Base-by-base conservation (phyloP, 2,797 vertebrate genomes). In the Helarctos malayanus region DNA sequence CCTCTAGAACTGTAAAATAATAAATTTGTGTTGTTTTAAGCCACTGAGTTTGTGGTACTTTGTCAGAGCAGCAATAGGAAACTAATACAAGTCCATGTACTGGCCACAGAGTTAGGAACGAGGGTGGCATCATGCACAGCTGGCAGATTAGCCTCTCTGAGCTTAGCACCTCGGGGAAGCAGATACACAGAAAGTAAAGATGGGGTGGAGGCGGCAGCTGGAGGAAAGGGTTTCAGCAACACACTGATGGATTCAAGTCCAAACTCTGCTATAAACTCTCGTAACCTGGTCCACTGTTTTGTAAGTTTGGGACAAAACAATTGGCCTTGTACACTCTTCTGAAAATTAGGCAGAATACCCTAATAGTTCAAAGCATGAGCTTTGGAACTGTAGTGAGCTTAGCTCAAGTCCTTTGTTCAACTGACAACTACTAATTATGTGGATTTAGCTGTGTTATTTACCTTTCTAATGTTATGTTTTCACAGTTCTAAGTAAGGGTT, bases 201-300 rank as follows among this genome's bases (percentile, higher is more conserved):
- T 0, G 11, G 3, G 14, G 4, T 32, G 5, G 38, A 81, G 7
- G 21, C 23, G 59, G 3, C 21, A 7, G 9, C 0, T 18, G n/a
- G 25, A 29, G 18, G 32, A 38, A 75, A 75, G 2, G 4, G 8
- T 27, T 87, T 83, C 1, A 3, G 32, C 19, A 49, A 79, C 3
- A 61, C 45, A 54, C 4, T 21, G 32, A 12, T 27, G 15, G 3
- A 11, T 82, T 76, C 19, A 80, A 94, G 27, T 49, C 16, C 19
- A 86, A 49, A 69, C 3, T 89, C 32, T 75, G 8, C 15, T 61
- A 29, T 79, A 56, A 82, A 89, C 25, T 68, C 8, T 11, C n/a
- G 2, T 7, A 49, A 76, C 10, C n/a, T 54, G 19, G 47, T 19
- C 52, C 16, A 1, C 19, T 59, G 29, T 63, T 93, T 79, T 83